phyloP scores from a whole-genome alignment of 2,797 vertebrate species.

The Crenuchus spilurus region DNA sequence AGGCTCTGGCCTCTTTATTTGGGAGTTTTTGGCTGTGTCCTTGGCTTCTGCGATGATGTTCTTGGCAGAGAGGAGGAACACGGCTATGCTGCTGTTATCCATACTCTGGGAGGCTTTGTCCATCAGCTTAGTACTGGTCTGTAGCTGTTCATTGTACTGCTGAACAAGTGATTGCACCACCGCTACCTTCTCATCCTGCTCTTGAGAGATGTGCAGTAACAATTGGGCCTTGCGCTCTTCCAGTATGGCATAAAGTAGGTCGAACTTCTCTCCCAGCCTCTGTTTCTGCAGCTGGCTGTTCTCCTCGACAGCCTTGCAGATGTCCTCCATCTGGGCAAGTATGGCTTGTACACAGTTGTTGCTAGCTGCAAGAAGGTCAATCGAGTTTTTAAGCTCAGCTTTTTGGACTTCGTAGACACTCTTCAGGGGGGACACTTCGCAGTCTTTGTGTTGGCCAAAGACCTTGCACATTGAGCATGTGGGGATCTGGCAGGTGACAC shows the following conservation, averaged over 20 bases:
- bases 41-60: constrained; percentile 64
- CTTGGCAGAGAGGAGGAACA: constrained; percentile 77
- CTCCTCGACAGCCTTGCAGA: constrained; percentile 78
- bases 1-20: constrained; percentile 79
- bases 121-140: constrained; percentile 78
- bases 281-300: constrained; percentile 80
- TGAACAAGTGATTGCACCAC: constrained; percentile 73
- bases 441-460: constrained; percentile 88
- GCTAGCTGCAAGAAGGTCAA: constrained; percentile 85
- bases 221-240: constrained; percentile 83
- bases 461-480: constrained; percentile 96
- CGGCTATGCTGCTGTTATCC: constrained; percentile 74
- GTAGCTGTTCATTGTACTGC: constrained; percentile 80
- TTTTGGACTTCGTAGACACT: constrained; percentile 85
- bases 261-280: constrained; percentile 81
- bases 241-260: constrained; percentile 77
- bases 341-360: constrained; percentile 81
- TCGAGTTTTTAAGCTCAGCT: constrained; percentile 83
- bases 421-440: constrained; percentile 85
- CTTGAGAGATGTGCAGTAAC: constrained; percentile 75
- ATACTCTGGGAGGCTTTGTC: constrained; percentile 81
- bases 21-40: constrained; percentile 76
- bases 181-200: constrained; percentile 78
- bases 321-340: constrained; percentile 84
- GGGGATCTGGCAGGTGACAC: constrained; percentile 84